Evolutionary conservation across 2,113 vertebrate genomes (phyloP).

Genomic region (Bagarius yarrelli): DNA sequence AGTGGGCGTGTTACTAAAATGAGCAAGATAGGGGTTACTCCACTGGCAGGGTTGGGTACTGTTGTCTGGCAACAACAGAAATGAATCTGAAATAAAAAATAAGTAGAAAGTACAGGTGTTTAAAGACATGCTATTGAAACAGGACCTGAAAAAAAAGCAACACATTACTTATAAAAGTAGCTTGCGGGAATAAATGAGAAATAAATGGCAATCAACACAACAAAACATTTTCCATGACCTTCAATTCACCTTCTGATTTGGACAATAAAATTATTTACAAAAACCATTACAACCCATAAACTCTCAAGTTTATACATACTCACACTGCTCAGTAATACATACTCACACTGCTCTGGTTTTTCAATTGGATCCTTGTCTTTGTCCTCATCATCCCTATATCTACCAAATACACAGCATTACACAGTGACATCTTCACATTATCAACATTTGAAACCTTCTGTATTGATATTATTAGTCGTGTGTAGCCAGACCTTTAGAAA

Average conservation of each 20-base stretch:
- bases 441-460: neutral
- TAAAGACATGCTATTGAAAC: neutral
- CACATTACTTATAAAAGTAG: neutral
- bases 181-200: neutral
- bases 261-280: too few relatives aligned
- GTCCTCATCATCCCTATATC: neutral
- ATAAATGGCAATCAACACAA: neutral
- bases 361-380: neutral
- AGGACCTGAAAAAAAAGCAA: neutral
- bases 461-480: neutral
- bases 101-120: neutral
- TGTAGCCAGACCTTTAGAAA: too few relatives aligned
- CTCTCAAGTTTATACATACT: too few relatives aligned
- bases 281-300: too few relatives aligned
- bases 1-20: slow-evolving; percentile 4
- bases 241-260: neutral
- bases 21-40: neutral
- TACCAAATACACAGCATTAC: neutral
- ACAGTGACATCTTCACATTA: neutral
- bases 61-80: neutral
- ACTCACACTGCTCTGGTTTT: neutral
- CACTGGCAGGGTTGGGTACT: neutral
- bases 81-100: neutral
- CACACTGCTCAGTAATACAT: neutral
- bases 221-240: neutral